Base-by-base conservation (phyloP, 2,797 vertebrate genomes). In the Hydrophis major region DNA sequence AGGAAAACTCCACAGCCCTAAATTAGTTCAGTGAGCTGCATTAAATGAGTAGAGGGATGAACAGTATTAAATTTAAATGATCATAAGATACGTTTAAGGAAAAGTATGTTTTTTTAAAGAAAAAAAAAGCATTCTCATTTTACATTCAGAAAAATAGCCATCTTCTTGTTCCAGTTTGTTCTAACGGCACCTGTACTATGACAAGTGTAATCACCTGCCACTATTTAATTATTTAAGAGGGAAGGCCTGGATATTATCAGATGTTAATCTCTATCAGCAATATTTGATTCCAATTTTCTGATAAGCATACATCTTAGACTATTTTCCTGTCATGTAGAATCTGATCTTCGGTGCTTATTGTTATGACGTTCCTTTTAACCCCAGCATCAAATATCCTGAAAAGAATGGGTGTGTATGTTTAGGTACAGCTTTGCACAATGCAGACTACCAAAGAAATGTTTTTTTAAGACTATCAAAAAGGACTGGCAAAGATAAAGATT, bases 171-270 rank as follows among this genome's bases (percentile, higher is more conserved):
- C 94, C 50, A 91, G 63, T 89, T 56, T 94, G 53, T 88, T 90
- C 91, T 89, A 89, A 92, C 60, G 66, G 83, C 47, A 47, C 42
- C 86, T 89, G 92, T 88, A 86, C 37, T 3, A 37, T 90, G 89
- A 94, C 63, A 94, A 94, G 63, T n/a, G 4, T 91, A 93, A 94
- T 37, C 47, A 32, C 91, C 92, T 66, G 91, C 91, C 6, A 96
- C 90, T 95, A 93, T 96, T 97, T 97, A 95, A 96, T 96, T 96
- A 96, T 96, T 97, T 95, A 94, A 91, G 78, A 4, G 95, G 87
- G 91, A 47, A 69, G 56, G 93, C 90, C 92, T 56, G 56, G 87
- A 42, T 93, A 90, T 22, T 94, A 63, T 8, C 74, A 95, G 93
- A 86, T 93, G 90, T 95, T 86, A 95, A 83, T 61, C 87, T 37